Evolutionary conservation across 2,888 invertebrate genomes (phyloP).

Genomic region (Acanthosepion lycidas): DNA sequence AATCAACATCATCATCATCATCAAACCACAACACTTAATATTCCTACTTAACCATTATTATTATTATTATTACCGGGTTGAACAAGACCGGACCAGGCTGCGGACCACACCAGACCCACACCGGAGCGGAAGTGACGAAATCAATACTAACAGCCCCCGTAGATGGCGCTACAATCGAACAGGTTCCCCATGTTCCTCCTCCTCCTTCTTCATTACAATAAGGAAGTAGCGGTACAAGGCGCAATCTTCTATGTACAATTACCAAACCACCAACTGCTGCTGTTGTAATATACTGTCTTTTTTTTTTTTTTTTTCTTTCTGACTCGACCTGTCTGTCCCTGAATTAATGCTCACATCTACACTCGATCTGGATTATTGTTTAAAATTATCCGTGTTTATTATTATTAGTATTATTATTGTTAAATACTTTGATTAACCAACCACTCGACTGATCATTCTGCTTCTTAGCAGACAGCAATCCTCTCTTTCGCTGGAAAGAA

Average conservation of each 20-base stretch:
- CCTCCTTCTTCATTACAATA: not conserved
- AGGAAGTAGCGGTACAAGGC: slow-evolving; percentile 13
- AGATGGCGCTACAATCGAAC: slow-evolving; percentile 20
- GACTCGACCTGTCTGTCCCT: no score
- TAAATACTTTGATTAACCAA: no score
- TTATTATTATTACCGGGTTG: not conserved
- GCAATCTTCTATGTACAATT: not conserved
- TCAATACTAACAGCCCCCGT: not conserved
- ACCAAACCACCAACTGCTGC: no score
- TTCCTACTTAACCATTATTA: not conserved
- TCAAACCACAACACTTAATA: not conserved
- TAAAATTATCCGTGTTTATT: no score
- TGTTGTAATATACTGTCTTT: no score
- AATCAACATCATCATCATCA: not conserved
- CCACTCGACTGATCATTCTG: no score
- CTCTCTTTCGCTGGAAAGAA: no score
- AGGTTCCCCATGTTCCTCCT: not conserved
- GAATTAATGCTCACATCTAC: no score
- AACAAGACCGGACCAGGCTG: not conserved
- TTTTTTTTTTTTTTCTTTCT: no score
- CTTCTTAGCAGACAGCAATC: no score
- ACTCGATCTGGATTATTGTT: no score
- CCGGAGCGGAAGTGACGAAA: slow-evolving; percentile 33
- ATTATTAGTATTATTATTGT: no score
- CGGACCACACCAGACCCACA: not conserved